Evolutionary conservation across 2,888 invertebrate genomes (phyloP), one percentile per base, ranked within the genome.

Genomic region (Alloplasta piceator): DNA sequence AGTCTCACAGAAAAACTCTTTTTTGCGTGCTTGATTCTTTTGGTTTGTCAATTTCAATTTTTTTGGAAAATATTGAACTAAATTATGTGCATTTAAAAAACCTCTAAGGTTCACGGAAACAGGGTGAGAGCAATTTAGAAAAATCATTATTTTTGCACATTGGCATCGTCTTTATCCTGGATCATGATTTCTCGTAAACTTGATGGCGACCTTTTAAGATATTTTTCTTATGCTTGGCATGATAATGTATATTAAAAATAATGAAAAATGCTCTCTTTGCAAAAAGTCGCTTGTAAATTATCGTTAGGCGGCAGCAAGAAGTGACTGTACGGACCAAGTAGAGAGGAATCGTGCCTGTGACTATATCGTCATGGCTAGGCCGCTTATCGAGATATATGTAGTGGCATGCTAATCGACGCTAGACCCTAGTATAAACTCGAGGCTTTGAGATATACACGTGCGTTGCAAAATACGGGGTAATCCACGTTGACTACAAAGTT

Each of bases 361-460:
- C 89, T 90, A 88, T 89, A 90, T 88, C 87, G 89, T 86, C 86
- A 86, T 85, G 84, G 87, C 84, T 90, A 90, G 90, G 88, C 90
- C 90, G 91, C 90, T 91, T 91, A 91, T 90, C 91, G 89, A 87
- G 87, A 87, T 86, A 87, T 87, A 26, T n/a, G n/a, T 26, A 86
- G 86, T 89, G 89, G 89, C 89, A 88, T 88, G 90, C 90, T 91
- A 90, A 90, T 91, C 90, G 90, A 89, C 87, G 88, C 50, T 63
- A 74, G 74, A 70, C 79, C 74, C 43, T 74, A 56, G 64, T 64
- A 64, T 79, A 79, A 68, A 74, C 79, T 74, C 74, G 68, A 60
- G 70, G 85, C 82, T 77, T 74, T 58, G 39, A 41, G 64, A 74
- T 79, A 74, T 61, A 36, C n/a, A 26, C 55, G 71, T 60, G 12